These are phyloP conservation scores for Paradisaea rubra DNA, from an alignment of 2,113 vertebrate species.

Conservation along the genomic window DNA sequence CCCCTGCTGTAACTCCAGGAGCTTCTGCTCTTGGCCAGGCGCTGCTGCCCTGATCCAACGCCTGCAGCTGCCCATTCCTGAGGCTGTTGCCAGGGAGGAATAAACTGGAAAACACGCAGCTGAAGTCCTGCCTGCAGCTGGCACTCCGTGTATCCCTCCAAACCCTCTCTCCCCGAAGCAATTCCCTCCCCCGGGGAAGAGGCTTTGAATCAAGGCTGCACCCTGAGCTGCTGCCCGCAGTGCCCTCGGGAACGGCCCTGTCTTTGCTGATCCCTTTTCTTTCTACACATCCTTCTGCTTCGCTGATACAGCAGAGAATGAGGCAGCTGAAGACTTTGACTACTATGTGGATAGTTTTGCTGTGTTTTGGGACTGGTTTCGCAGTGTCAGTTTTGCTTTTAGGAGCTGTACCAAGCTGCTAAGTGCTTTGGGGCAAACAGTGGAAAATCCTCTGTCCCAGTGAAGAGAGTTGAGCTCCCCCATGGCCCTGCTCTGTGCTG, in stretches of 20 bases:
- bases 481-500: not conserved
- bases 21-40: not conserved
- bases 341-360: not conserved
- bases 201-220: not conserved
- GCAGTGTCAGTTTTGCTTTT: not conserved
- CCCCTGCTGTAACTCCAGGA: constrained; percentile 19
- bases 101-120: not conserved
- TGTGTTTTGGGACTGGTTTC: not conserved
- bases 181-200: not conserved
- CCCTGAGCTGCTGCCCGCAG: not conserved
- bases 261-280: not conserved
- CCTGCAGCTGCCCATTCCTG: not conserved
- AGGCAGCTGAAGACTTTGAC: not conserved
- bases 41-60: not conserved
- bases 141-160: not conserved
- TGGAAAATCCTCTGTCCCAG: not conserved
- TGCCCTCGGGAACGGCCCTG: not conserved
- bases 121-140: not conserved
- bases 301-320: not conserved
- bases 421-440: not conserved
- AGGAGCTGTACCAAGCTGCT: not conserved
- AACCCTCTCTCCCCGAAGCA: not conserved
- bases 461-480: not conserved
- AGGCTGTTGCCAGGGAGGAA: not conserved
- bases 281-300: not conserved